Evolutionary conservation across 2,113 vertebrate genomes (phyloP), one percentile per base, ranked within the genome.

Genomic region (Oxygymnocypris stewartii): DNA sequence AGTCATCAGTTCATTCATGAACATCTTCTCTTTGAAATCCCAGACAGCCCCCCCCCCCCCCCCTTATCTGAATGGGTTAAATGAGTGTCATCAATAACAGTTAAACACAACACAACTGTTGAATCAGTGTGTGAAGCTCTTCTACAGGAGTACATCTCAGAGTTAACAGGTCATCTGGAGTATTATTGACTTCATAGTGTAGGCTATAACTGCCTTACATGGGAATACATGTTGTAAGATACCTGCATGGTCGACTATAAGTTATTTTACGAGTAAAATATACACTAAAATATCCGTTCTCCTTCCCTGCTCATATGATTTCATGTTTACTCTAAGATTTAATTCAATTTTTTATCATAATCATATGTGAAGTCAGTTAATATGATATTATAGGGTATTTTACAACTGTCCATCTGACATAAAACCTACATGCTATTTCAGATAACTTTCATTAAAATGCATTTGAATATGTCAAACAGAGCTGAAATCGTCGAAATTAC

Each of bases 31-130:
- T 16, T 35, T 67, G 14, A 35, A 67, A 67, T 28, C 11, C 1
- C 4, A 12, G 11, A 4, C n/a, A 12, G 11, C 5, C 6, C 11
- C 23, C 7, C 35, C 61, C n/a, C 8, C 18, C n/a, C n/a, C n/a
- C n/a, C n/a, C n/a, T n/a, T n/a, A n/a, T n/a, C 18, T 74, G 18
- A 37, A 74, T 2, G 71, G 35, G 89, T 82, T 67, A 28, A 28
- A 67, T 6, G 13, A 69, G 7, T 35, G 65, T 3, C 13, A 35
- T 69, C 16, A 4, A 16, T 23, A n/a, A n/a, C n/a, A n/a, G n/a
- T n/a, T 71, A 37, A 37, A 71, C 57, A 59, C 16, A 9, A 20
- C 28, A 69, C 65, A 35, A 18, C 4, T 67, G 65, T 67, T 14
- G 28, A 67, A 67, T 67, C 4, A 69, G 13, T 35, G 35, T 10